Evolutionary conservation across 2,888 invertebrate genomes (phyloP).

Genomic region (Clepsis dumicolana): DNA sequence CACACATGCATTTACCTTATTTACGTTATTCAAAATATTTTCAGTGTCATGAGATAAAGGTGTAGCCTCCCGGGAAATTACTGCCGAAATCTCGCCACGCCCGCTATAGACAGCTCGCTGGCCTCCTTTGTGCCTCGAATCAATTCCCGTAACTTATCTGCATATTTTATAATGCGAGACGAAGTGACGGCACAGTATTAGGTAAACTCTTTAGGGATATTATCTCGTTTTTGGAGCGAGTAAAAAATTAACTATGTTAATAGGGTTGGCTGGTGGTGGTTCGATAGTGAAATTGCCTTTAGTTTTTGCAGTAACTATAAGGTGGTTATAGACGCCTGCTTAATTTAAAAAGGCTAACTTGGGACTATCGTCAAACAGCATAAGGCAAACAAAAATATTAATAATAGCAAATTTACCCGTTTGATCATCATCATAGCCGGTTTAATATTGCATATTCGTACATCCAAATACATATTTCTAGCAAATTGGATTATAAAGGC

Average conservation of each 20-base stretch:
- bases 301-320: background rate
- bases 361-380: too few species aligned
- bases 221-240: conserved; percentile 54
- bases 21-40: conserved; percentile 70
- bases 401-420: too few species aligned
- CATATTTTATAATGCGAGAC: conserved; percentile 83
- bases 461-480: too few species aligned
- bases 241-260: conserved; percentile 35
- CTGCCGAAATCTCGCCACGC: conserved; percentile 78
- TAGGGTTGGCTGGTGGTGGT: background rate
- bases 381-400: too few species aligned
- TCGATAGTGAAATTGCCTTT: background rate
- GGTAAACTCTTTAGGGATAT: conserved; percentile 64
- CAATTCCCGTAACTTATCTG: conserved; percentile 85
- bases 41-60: conserved; percentile 78
- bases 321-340: background rate
- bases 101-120: conserved; percentile 75
- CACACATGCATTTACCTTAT: conserved; percentile 15
- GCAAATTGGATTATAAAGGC: too few species aligned
- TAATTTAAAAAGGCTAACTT: background rate
- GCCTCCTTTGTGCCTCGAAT: conserved; percentile 82
- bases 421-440: too few species aligned
- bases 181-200: conserved; percentile 72
- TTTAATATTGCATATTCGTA: too few species aligned
- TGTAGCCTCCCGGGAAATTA: conserved; percentile 82